phyloP scores from a whole-genome alignment of 64 coral and sea anemone species.

The Actinia equina region DNA sequence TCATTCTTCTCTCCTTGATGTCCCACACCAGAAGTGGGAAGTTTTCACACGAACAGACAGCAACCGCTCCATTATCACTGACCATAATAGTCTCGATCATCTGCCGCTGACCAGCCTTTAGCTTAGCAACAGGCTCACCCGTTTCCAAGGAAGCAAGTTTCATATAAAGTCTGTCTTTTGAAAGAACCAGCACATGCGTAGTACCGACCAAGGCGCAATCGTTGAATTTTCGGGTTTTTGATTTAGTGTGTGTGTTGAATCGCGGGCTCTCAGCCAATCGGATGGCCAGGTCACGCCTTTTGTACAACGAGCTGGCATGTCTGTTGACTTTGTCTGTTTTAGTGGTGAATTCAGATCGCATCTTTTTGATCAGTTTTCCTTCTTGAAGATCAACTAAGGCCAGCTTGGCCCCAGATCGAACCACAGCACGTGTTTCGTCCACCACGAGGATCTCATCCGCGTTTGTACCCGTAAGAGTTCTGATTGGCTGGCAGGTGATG shows the following conservation, averaged over 20 bases:
- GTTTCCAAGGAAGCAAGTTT: slow-evolving; percentile 88
- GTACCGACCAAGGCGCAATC: slow-evolving; percentile 85
- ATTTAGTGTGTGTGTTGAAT: slow-evolving; percentile 42
- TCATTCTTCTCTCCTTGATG: slow-evolving; percentile 53
- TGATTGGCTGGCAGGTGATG: slow-evolving; percentile 75
- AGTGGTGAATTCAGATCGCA: slow-evolving; percentile 79
- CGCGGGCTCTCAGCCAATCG: slow-evolving; percentile 87
- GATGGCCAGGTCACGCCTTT: slow-evolving; percentile 85
- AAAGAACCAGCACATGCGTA: slow-evolving; percentile 77
- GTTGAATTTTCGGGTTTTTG: slow-evolving; percentile 77
- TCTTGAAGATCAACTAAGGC: slow-evolving; percentile 95
- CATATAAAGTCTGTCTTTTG: slow-evolving; percentile 83
- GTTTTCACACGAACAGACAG: slow-evolving; percentile 87
- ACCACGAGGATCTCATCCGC: slow-evolving; percentile 94
- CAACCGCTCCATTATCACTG: slow-evolving; percentile 76
- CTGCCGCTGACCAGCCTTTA: slow-evolving; percentile 69
- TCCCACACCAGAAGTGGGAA: slow-evolving; percentile 83
- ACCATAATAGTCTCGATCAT: slow-evolving; percentile 96
- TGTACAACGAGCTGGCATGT: slow-evolving; percentile 98
- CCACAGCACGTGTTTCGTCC: slow-evolving; percentile 89
- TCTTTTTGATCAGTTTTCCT: slow-evolving; percentile 89
- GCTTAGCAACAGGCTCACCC: slow-evolving; percentile 75
- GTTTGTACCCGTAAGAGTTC: slow-evolving; percentile 82
- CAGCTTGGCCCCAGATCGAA: slow-evolving; percentile 80
- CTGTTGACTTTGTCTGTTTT: slow-evolving; percentile 80